Percentiles rank a stretch among this genome's conserved stretches.
Conservation (phyloP, 2,113 vertebrate species). For the Epinephelus moara region DNA sequence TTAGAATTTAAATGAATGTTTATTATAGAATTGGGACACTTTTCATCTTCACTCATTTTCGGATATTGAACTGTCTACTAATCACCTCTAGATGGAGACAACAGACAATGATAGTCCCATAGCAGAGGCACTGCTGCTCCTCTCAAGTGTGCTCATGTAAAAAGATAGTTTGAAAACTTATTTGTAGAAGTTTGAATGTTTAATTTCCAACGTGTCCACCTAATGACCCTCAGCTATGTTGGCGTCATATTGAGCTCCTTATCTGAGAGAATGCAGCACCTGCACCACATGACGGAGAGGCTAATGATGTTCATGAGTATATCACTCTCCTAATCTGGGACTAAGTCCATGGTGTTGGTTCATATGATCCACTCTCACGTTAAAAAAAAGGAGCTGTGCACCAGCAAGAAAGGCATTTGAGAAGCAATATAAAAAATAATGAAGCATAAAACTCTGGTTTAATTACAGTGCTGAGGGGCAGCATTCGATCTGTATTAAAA, state of each 20-base stretch:
- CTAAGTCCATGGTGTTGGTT: background rate
- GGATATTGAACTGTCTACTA: background rate
- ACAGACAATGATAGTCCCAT: background rate
- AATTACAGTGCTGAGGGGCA: conserved; percentile 37
- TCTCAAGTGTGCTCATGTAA: background rate
- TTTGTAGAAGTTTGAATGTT: background rate
- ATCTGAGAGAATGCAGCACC: conserved; percentile 24
- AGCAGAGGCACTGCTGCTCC: rapidly evolving
- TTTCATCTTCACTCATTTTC: background rate
- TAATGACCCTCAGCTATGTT: background rate
- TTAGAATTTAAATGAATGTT: too few species aligned
- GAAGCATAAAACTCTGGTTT: conserved; percentile 39
- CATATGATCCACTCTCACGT: background rate
- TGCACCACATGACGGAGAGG: background rate
- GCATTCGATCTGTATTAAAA: conserved; percentile 24
- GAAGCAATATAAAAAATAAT: conserved; percentile 49
- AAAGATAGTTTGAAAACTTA: background rate
- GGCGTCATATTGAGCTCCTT: background rate
- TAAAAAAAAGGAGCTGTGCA: background rate
- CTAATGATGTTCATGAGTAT: conserved; percentile 5
- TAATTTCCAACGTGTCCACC: background rate
- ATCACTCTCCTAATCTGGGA: conserved; percentile 10
- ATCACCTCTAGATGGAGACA: conserved; percentile 66
- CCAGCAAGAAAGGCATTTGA: conserved; percentile 28
- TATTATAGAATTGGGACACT: too few species aligned